Conservation (phyloP, 2,888 invertebrate genomes). For the Epinotia ramella region DNA sequence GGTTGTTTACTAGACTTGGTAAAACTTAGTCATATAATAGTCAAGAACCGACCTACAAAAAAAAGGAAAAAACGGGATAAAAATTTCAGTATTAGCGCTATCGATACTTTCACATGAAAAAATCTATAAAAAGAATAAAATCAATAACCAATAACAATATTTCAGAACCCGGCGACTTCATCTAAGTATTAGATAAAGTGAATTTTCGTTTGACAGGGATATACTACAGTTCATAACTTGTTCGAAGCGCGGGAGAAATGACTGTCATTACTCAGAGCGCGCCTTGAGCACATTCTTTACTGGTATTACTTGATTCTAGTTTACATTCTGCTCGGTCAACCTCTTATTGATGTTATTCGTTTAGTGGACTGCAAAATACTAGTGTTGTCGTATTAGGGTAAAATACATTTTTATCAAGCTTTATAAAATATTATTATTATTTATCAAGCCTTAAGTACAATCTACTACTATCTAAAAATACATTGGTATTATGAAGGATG, state of each 20-base stretch:
- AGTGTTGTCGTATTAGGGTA: slow-evolving; percentile 44
- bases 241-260: slow-evolving; percentile 70
- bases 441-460: neutral
- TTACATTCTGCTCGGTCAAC: slow-evolving; percentile 67
- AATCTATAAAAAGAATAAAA: slow-evolving; percentile 24
- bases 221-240: slow-evolving; percentile 75
- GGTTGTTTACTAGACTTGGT: no score
- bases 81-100: neutral
- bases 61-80: neutral
- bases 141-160: slow-evolving; percentile 44
- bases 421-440: neutral
- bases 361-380: slow-evolving; percentile 51
- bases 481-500: no score
- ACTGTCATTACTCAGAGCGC: slow-evolving; percentile 72
- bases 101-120: neutral
- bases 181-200: slow-evolving; percentile 64
- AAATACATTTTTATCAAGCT: slow-evolving; percentile 9
- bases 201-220: slow-evolving; percentile 77
- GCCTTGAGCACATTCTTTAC: slow-evolving; percentile 69
- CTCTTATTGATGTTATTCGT: slow-evolving; percentile 65
- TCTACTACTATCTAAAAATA: neutral
- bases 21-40: no score
- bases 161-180: slow-evolving; percentile 44
- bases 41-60: no score
- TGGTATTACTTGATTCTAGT: slow-evolving; percentile 60